phyloP scores from a whole-genome alignment of 2,113 vertebrate genomes.

The Protomyctophum bolini region DNA sequence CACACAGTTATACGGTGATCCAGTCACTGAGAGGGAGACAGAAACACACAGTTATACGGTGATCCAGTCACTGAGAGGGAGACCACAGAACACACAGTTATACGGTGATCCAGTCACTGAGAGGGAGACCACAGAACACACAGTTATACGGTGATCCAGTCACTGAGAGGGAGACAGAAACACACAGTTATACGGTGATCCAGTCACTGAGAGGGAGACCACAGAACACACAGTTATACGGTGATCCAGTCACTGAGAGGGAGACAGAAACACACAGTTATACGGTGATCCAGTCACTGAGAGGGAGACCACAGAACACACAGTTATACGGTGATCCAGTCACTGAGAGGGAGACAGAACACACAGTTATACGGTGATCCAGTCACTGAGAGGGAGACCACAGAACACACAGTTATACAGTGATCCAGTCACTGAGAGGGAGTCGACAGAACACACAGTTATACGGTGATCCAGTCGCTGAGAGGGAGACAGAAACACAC shows the following conservation, averaged over 20 bases:
- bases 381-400: too few species aligned
- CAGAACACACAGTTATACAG: neutral
- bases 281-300: too few species aligned
- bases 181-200: neutral
- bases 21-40: too few species aligned
- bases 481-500: slow-evolving; percentile 10
- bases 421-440: too few species aligned
- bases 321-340: neutral
- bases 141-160: neutral
- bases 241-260: too few species aligned
- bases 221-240: neutral
- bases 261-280: neutral
- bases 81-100: neutral
- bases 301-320: too few species aligned
- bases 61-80: too few species aligned
- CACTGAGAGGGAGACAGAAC: too few species aligned
- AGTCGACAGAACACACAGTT: neutral
- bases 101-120: too few species aligned
- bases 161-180: too few species aligned
- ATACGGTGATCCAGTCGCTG: slow-evolving; percentile 16
- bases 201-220: too few species aligned
- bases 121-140: too few species aligned
- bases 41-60: neutral
- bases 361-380: neutral
- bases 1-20: neutral